A percentile compares a stretch with the other conserved stretches of the same genome.
phyloP scores from a whole-genome alignment of 2,113 vertebrate species.

The Halcyon malimbica region DNA sequence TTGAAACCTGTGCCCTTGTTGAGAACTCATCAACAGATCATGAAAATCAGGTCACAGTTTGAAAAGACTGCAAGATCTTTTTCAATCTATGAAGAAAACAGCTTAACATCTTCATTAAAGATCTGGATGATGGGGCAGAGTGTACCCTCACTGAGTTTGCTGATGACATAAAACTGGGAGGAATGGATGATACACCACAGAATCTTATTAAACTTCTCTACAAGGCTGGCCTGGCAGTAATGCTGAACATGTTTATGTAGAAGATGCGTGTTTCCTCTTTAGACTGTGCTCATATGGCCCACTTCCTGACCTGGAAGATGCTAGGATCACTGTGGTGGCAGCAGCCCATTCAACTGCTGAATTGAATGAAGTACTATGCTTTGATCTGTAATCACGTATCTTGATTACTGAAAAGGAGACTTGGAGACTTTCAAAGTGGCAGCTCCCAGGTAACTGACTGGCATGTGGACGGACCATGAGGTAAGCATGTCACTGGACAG shows the following conservation, averaged over 20 bases:
- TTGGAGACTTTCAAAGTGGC: not conserved
- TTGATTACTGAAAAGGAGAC: not conserved
- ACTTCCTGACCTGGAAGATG: not conserved
- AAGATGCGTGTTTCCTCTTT: not conserved
- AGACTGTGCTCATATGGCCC: not conserved
- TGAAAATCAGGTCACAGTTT: not conserved
- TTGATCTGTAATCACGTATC: not conserved
- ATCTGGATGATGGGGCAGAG: not conserved
- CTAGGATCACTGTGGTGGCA: not conserved
- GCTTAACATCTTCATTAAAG: not conserved
- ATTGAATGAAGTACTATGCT: not conserved
- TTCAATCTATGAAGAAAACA: not conserved
- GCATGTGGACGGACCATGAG: not conserved
- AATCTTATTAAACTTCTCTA: not conserved
- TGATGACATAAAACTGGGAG: not conserved
- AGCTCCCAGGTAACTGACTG: not conserved
- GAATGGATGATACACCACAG: not conserved
- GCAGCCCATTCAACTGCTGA: not conserved
- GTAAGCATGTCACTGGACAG: not conserved
- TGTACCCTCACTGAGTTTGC: not conserved
- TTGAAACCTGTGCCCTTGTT: slow-evolving; percentile 39
- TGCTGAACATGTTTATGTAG: not conserved
- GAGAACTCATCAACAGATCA: slow-evolving; percentile 21
- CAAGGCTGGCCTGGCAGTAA: not conserved
- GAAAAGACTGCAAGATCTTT: not conserved